Base-by-base conservation (phyloP, 2,797 vertebrate species). In the Decapterus maruadsi region DNA sequence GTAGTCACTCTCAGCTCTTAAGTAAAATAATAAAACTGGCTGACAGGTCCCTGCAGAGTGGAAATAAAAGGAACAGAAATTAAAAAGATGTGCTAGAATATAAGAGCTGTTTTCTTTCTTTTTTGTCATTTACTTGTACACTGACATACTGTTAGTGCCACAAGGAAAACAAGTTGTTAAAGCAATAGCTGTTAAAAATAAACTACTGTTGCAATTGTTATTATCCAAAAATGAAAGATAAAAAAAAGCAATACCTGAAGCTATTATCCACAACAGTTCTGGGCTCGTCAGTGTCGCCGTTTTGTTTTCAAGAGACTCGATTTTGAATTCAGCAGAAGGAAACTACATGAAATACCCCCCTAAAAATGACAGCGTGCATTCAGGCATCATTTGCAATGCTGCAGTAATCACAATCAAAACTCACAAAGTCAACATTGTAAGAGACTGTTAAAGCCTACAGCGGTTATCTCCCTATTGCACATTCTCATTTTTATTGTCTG, bases 331-430 rank as follows among this genome's bases (percentile, higher is more conserved):
- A 38, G 34, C 45, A 12, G 62, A 48, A 53, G 46, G 42, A 65
- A 82, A 73, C 64, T 54, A 66, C 40, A 82, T 74, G 43, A 77
- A 78, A 68, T 34, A 45, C 58, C 34, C 57, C 6, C 22, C 38
- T 12, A 19, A 71, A 85, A 75, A 82, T 80, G 74, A 66, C 67
- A 82, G 43, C 63, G 63, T 58, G 62, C 29, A 61, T 82, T 80
- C 69, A 78, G 72, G 61, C 58, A 20, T 90, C 59, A 80, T 89
- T 84, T 88, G 73, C 54, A 76, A 64, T 62, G 83, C 61, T 72
- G 58, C 71, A 81, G 81, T 82, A 84, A 91, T 85, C 82, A 84
- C 78, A 87, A 81, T 89, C 62, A 78, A 85, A 89, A 82, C 68
- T 77, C 79, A 78, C 78, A 83, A 78, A 86, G 69, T 87, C 76